Base-by-base conservation (phyloP, 2,797 vertebrate species). In the Mallotus villosus region DNA sequence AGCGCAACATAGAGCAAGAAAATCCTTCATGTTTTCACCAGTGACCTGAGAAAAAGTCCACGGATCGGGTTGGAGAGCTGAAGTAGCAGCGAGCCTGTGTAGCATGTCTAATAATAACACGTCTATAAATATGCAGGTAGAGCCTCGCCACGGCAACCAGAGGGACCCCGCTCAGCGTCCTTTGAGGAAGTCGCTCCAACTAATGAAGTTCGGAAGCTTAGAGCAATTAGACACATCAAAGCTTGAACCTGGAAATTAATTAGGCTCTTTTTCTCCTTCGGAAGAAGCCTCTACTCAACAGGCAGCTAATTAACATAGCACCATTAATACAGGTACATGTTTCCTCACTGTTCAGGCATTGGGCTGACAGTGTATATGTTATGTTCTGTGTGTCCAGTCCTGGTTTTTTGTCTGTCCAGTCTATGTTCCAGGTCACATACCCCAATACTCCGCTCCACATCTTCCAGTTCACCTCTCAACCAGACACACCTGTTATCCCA, bases 191-290 rank as follows among this genome's bases (percentile, higher is more conserved):
- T n/a, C 87, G 79, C 80, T 78, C 82, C 76, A 84, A 87, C 91
- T 92, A 92, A 93, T 92, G 91, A 93, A 92, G 90, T 91, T 83
- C 88, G 85, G 88, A 92, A 91, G 91, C 92, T 92, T 91, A 90
- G 87, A 91, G 90, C 91, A 93, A 94, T 94, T 93, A 93, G 90
- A 91, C 89, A 93, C 93, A 94, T 94, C 92, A 94, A 94, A 94
- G 92, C 89, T 85, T 64, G 84, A 91, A 92, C 90, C 91, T 91
- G 88, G 89, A 93, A 93, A 94, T 93, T 92, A 94, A 94, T 94
- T 92, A 93, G 92, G 85, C 88, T 89, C 86, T 85, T 82, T 83
- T 73, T 80, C 85, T 87, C 85, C 78, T 85, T 90, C 78, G 73
- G 72, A 64, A 84, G 85, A 78, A 85, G 86, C 91, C 90, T 89